Evolutionary conservation across 2,797 vertebrate genomes (phyloP).

Genomic region (Petrocephalus sullivani): DNA sequence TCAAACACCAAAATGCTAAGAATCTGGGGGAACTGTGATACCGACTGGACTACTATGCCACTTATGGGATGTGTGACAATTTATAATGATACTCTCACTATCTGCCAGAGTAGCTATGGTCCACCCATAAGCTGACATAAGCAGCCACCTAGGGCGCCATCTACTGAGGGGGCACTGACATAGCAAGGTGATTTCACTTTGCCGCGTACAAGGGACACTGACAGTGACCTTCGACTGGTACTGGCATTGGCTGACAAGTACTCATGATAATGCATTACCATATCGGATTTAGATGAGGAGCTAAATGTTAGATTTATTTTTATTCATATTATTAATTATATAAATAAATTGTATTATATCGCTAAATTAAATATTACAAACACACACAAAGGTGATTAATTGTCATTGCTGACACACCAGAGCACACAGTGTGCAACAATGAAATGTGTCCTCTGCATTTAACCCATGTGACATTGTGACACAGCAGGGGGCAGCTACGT

Average conservation of each 20-base stretch:
- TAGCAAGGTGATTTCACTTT: neutral
- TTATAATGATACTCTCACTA: neutral
- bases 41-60: neutral
- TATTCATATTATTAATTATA: too few species aligned
- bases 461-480: too few species aligned
- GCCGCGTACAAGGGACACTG: neutral
- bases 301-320: too few species aligned
- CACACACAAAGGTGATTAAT: too few species aligned
- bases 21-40: neutral
- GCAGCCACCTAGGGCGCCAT: neutral
- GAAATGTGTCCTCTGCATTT: too few species aligned
- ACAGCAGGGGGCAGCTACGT: too few species aligned
- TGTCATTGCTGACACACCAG: too few species aligned
- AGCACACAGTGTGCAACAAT: too few species aligned
- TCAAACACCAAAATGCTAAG: neutral
- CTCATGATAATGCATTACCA: neutral
- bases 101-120: neutral
- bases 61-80: neutral
- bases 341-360: neutral
- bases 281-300: neutral
- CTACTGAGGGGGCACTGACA: neutral
- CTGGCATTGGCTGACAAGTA: neutral
- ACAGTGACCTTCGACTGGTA: neutral
- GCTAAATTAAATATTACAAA: neutral
- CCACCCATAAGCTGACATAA: neutral